Percentiles rank a stretch among this genome's conserved stretches.
phyloP scores from a whole-genome alignment of 2,888 invertebrate genomes.

The Dorcus hopei region DNA sequence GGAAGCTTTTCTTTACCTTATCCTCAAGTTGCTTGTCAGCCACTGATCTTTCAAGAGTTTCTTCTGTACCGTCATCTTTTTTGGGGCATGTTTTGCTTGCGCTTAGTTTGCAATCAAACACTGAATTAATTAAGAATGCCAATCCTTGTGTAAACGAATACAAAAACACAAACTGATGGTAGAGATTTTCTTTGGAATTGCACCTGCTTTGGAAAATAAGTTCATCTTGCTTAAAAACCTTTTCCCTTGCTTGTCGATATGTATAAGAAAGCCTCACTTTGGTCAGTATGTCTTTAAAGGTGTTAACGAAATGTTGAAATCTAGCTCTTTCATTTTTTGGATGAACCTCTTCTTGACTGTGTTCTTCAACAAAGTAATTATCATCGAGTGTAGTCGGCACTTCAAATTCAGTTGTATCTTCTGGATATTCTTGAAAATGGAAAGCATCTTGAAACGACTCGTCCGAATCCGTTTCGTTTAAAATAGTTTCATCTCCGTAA shows the following conservation, averaged over 20 bases:
- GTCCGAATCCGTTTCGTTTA: neutral
- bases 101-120: constrained; percentile 28
- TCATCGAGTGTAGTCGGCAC: too few species aligned
- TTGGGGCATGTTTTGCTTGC: constrained; percentile 1
- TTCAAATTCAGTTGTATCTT: neutral
- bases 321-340: too few species aligned
- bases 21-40: neutral
- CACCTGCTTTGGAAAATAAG: neutral
- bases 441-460: neutral
- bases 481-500: neutral
- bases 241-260: neutral
- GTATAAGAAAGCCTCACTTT: too few species aligned
- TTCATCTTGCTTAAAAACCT: neutral
- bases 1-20: neutral
- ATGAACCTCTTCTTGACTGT: too few species aligned
- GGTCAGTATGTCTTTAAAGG: too few species aligned
- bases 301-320: too few species aligned
- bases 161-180: constrained; percentile 37
- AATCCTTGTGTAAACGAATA: constrained; percentile 41
- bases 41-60: neutral
- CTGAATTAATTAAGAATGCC: constrained; percentile 34
- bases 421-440: neutral
- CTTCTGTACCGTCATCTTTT: neutral
- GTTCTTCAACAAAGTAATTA: too few species aligned
- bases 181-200: constrained; percentile 25